These are phyloP conservation scores for Anoplopoma fimbria DNA, from an alignment of 2,113 vertebrate genomes.

Conservation along the genomic window DNA sequence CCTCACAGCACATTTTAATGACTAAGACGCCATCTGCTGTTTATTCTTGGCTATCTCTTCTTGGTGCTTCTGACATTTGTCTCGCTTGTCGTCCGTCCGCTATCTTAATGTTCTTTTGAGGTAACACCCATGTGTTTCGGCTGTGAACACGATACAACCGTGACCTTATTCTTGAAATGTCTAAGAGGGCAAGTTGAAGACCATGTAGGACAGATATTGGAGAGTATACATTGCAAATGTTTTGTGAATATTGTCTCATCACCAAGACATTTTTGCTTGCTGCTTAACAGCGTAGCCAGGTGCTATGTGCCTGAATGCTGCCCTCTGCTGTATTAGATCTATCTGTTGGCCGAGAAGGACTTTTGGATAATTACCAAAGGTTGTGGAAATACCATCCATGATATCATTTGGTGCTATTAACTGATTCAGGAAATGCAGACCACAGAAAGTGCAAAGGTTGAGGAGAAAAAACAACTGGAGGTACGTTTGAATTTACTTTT, in stretches of 20 bases:
- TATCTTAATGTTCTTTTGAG: conserved; percentile 46
- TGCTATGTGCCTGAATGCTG: background rate
- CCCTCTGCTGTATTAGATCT: background rate
- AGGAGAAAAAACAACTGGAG: background rate
- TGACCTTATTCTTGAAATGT: conserved; percentile 53
- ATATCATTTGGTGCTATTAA: background rate
- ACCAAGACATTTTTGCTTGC: background rate
- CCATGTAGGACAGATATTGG: background rate
- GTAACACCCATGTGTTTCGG: conserved; percentile 36
- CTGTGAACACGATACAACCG: conserved; percentile 61
- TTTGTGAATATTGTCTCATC: conserved; percentile 15
- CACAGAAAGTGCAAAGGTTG: background rate
- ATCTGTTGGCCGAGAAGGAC: background rate
- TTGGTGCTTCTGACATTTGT: conserved; percentile 22
- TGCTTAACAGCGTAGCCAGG: background rate
- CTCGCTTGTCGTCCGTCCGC: conserved; percentile 40
- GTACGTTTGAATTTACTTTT: background rate
- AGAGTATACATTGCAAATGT: conserved; percentile 6
- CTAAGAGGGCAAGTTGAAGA: conserved; percentile 39
- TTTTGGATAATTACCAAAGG: background rate
- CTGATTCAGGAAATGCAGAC: background rate
- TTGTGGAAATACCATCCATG: conserved; percentile 21
- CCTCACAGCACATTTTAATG: background rate
- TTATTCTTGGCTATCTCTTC: conserved; percentile 6
- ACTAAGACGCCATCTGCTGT: conserved; percentile 48